Evolutionary conservation across 2,888 invertebrate species (phyloP), one percentile per base, ranked within the genome.

Genomic region (Dryococelus australis): DNA sequence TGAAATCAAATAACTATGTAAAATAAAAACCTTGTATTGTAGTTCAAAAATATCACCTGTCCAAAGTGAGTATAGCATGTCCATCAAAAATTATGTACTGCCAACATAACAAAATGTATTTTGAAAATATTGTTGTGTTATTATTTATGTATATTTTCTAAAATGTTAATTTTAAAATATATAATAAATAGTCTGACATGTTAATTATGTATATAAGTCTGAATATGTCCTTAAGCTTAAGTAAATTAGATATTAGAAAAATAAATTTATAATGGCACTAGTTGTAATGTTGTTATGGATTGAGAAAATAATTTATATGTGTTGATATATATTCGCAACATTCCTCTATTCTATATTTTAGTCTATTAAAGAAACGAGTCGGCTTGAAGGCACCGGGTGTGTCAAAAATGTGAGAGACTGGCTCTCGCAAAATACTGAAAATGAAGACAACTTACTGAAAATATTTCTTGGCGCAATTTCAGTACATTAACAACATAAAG

Each of bases 241-340:
- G 86, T 87, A 86, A 47, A 87, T 86, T 89, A 88, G 87, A 85
- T 87, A 79, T 85, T 28, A 81, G 85, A 87, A 86, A 86, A 93
- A 24, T 65, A 65, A 65, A 65, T 65, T 65, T 65, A 65, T 65
- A 65, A 93, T 93, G 93, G 92, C 93, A 93, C 93, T 93, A 93
- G 93, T 93, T 93, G 93, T 93, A 93, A 83, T 65, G 93, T 93
- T 93, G 93, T 93, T 93, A 93, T 93, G 92, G 93, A 92, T 93
- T 93, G 92, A 93, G 93, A 93, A 93, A 93, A 83, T 83, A 28
- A 83, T 93, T 93, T 93, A 93, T 93, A 93, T 88, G 86, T 93
- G 93, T 93, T 93, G 93, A 93, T 92, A 93, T 93, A 93, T 93
- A 93, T 86, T 85, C 93, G 93, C 92, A 92, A 93, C 93, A 93